These are phyloP conservation scores for Atta colombica DNA, from an alignment of 1,140 invertebrate genomes.

Conservation along the genomic window DNA sequence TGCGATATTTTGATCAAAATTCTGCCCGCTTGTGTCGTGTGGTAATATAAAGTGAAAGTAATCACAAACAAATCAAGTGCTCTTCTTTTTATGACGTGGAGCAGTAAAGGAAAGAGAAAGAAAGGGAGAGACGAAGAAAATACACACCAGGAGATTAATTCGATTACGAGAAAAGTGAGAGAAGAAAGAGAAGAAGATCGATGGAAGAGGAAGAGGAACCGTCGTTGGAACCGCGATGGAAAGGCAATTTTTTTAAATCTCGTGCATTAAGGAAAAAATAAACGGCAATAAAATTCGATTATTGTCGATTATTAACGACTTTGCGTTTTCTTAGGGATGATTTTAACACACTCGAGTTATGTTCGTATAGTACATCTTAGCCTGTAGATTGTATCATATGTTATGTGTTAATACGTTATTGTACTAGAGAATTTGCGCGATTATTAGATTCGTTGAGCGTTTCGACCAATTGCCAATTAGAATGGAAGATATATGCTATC, in stretches of 20 bases:
- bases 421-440: conserved; percentile 14
- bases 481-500: background rate
- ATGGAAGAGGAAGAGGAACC: conserved; percentile 16
- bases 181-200: background rate
- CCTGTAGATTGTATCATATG: conserved; percentile 70
- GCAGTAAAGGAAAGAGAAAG: conserved; percentile 56
- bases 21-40: conserved; percentile 52
- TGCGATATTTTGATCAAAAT: conserved; percentile 44
- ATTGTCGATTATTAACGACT: conserved; percentile 58
- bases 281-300: conserved; percentile 50
- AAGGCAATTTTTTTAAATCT: conserved; percentile 36
- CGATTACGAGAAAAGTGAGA: background rate
- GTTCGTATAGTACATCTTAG: conserved; percentile 68
- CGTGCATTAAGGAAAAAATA: conserved; percentile 4
- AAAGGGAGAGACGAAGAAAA: conserved; percentile 40
- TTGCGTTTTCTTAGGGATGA: conserved; percentile 69
- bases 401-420: conserved; percentile 56
- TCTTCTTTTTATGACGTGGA: conserved; percentile 60
- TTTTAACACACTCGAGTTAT: conserved; percentile 71
- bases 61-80: conserved; percentile 40
- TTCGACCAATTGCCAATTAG: conserved; percentile 22
- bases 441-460: conserved; percentile 49
- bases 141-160: conserved; percentile 41
- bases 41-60: conserved; percentile 32
- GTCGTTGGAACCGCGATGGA: conserved; percentile 13